Base-by-base conservation (phyloP, 1,140 invertebrate species). In the Meloidogyne chitwoodi region DNA sequence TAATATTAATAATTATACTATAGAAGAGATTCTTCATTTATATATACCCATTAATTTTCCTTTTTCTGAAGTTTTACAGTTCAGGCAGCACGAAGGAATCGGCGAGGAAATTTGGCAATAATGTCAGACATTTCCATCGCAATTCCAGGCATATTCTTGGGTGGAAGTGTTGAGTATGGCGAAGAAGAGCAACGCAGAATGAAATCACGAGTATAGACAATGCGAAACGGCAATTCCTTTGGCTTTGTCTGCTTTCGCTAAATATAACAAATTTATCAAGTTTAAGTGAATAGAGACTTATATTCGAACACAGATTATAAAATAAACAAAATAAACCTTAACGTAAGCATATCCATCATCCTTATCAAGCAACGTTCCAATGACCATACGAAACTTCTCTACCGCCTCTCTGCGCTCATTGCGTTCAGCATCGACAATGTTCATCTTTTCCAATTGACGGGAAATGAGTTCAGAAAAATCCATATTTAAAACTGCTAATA, bases 181-280 rank as follows among this genome's bases (percentile, higher is more conserved):
- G 68, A 70, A 26, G 19, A 70, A 26, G 68, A 19, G 31, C 68
- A 70, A 29, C 68, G 68, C 3, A 70, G 6, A 12, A 70, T 24
- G 29, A 70, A 70, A 26, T 70, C 68, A 61, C 68, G 68, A 26
- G 68, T 56, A 41, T 70, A 70, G 38, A 70, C 68, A 70, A 70
- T 70, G 19, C 68, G 68, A 70, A 70, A 70, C n/a, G 48, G 48
- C 4, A 56, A 16, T 22, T 56, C 48, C 48, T 56, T 56, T 22
- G 48, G 48, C 19, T 56, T 56, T 56, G 48, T 56, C 48, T 56
- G 48, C 48, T 56, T 56, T 56, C 48, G 48, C 48, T 56, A n/a
- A 56, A 22, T n/a, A 38, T 0, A 38, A 10, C 0, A 38, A 6
- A 38, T 3, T n/a, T n/a, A n/a, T n/a, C n/a, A n/a, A n/a, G n/a